phyloP scores from a whole-genome alignment of 2,888 invertebrate species.

The Cyclophora albipunctata region DNA sequence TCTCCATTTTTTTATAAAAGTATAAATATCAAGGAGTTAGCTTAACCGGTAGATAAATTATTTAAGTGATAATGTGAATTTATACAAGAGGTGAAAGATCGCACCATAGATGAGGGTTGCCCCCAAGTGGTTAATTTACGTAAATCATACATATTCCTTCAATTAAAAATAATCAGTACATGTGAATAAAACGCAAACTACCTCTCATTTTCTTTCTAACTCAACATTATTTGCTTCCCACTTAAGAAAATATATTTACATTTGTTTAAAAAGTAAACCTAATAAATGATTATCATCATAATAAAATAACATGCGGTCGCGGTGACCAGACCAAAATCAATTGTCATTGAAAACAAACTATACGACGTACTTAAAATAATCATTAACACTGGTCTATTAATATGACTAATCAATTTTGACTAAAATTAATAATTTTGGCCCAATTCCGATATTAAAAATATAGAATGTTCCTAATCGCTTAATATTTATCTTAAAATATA shows the following conservation, averaged over 20 bases:
- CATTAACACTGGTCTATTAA: constrained; percentile 33
- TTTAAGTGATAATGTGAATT: constrained; percentile 21
- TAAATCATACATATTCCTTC: constrained; percentile 60
- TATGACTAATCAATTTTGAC: constrained; percentile 58
- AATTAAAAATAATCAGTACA: constrained; percentile 73
- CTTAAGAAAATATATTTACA: constrained; percentile 21
- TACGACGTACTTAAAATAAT: constrained; percentile 22
- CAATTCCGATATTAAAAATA: constrained; percentile 54
- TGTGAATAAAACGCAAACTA: constrained; percentile 66
- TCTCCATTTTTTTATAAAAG: constrained; percentile 7
- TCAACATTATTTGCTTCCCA: constrained; percentile 5
- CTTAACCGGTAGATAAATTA: constrained; percentile 5
- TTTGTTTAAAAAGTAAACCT: constrained; percentile 19
- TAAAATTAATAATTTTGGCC: constrained; percentile 68
- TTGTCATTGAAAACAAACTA: constrained; percentile 6
- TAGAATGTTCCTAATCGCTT: constrained; percentile 31
- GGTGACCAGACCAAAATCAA: constrained; percentile 23
- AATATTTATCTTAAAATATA: constrained; percentile 19
- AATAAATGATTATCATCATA: constrained; percentile 13
- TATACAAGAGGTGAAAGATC: constrained; percentile 2
- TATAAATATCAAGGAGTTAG: constrained; percentile 1
- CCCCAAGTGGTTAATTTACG: constrained; percentile 45
- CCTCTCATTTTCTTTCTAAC: constrained; percentile 34
- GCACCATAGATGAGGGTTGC: constrained; percentile 66
- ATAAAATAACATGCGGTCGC: constrained; percentile 26